Evolutionary conservation across 2,888 invertebrate genomes (phyloP).

Genomic region (Fissipunctia ypsillon): DNA sequence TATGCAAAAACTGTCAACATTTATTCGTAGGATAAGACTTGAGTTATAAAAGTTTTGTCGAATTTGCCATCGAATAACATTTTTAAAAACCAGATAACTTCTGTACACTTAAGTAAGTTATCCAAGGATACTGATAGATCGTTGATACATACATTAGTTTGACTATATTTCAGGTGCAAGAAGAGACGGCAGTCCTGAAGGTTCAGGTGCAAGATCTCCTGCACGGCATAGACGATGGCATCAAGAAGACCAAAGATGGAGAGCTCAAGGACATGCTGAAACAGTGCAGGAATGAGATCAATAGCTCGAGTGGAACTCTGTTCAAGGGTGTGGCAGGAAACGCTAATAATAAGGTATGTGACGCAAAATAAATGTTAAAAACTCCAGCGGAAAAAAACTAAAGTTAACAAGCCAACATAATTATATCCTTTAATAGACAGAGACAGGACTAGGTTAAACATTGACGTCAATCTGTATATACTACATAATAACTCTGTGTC

Average conservation of each 20-base stretch:
- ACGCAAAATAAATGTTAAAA: neutral
- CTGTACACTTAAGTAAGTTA: neutral
- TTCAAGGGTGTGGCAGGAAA: slow-evolving; percentile 47
- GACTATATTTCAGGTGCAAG: slow-evolving; percentile 67
- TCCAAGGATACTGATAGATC: neutral
- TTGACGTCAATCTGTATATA: neutral
- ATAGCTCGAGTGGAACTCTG: slow-evolving; percentile 56
- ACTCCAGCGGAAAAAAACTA: neutral
- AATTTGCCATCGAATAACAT: neutral
- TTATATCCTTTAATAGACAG: neutral
- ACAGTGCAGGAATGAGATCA: slow-evolving; percentile 59
- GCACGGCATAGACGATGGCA: slow-evolving; percentile 68
- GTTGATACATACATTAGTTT: neutral
- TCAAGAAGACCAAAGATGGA: slow-evolving; percentile 63
- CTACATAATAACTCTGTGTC: neutral
- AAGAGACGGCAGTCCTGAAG: slow-evolving; percentile 69
- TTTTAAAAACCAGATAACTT: neutral
- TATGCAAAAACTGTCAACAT: too few species aligned
- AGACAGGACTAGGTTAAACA: neutral
- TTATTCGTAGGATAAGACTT: neutral
- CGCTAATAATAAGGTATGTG: slow-evolving; percentile 63
- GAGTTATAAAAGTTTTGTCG: neutral
- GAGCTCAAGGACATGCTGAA: slow-evolving; percentile 53
- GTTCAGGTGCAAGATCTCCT: slow-evolving; percentile 70
- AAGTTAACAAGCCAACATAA: neutral